A percentile compares a stretch with the other conserved stretches of the same genome.
Evolutionary conservation across 2,113 vertebrate species (phyloP).

Genomic region (Neopipo cinnamomea): DNA sequence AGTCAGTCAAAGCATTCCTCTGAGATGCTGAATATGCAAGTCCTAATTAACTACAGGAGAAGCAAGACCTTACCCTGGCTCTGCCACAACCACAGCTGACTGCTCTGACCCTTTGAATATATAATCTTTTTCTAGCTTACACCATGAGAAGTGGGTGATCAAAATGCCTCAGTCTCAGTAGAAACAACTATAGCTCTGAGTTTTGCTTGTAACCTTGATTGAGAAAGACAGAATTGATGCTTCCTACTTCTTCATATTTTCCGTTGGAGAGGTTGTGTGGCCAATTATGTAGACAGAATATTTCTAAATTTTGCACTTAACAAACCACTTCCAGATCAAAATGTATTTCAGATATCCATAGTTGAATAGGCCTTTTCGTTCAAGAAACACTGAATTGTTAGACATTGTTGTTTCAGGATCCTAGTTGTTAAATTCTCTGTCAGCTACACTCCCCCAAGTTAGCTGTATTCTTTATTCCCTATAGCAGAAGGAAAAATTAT

Average conservation of each 20-base stretch:
- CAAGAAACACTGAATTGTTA: not conserved
- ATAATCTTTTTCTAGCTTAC: not conserved
- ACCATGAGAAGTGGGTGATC: not conserved
- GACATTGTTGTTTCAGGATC: not conserved
- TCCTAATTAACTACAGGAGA: not conserved
- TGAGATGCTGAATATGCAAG: not conserved
- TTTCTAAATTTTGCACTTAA: not conserved
- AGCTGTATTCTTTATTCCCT: not conserved
- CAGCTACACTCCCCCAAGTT: not conserved
- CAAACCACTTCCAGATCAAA: not conserved
- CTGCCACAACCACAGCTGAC: not conserved
- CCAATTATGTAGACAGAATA: fast-evolving
- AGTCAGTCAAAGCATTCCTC: not conserved
- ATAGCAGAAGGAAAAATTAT: not conserved
- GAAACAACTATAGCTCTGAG: not conserved
- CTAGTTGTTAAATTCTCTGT: not conserved
- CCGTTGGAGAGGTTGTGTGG: not conserved
- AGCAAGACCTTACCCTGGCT: not conserved
- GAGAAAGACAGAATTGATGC: not conserved
- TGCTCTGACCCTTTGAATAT: not conserved
- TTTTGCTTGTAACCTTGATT: not conserved
- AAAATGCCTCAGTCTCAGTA: not conserved
- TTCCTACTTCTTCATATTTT: not conserved
- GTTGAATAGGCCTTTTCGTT: not conserved
- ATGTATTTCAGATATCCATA: not conserved